Conservation (phyloP, 2,113 vertebrate genomes). For the Brienomyrus longianalis region DNA sequence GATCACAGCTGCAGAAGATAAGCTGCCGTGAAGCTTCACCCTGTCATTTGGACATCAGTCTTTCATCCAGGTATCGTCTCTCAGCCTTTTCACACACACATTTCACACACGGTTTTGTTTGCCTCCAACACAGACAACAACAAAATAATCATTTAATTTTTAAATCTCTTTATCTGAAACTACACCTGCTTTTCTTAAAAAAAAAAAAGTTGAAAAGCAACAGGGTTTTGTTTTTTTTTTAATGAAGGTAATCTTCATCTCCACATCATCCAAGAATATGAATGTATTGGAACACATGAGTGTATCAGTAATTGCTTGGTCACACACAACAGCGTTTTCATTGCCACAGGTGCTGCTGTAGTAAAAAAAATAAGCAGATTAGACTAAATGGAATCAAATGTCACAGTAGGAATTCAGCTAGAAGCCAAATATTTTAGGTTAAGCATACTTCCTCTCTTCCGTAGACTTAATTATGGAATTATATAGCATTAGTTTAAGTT, state of each 20-base stretch:
- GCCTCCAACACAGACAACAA: neutral
- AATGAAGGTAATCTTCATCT: neutral
- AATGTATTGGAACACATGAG: neutral
- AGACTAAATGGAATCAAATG: neutral
- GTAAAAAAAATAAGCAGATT: neutral
- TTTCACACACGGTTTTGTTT: neutral
- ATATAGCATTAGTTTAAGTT: neutral
- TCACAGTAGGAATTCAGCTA: neutral
- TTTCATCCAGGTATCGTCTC: neutral
- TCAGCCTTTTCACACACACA: neutral
- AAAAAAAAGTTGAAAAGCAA: neutral
- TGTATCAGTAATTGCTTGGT: neutral
- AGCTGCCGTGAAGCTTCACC: neutral
- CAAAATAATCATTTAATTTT: neutral
- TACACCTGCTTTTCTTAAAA: neutral
- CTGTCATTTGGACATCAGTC: neutral
- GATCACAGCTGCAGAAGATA: neutral
- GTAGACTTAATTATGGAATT: neutral
- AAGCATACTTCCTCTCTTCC: neutral
- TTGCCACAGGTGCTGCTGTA: neutral
- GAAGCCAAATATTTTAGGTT: neutral
- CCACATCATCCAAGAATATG: neutral
- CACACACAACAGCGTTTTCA: neutral
- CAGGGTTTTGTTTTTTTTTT: neutral
- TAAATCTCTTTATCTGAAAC: neutral